Base-by-base conservation (phyloP, 2,797 vertebrate species). In the Linurgus olivaceus region DNA sequence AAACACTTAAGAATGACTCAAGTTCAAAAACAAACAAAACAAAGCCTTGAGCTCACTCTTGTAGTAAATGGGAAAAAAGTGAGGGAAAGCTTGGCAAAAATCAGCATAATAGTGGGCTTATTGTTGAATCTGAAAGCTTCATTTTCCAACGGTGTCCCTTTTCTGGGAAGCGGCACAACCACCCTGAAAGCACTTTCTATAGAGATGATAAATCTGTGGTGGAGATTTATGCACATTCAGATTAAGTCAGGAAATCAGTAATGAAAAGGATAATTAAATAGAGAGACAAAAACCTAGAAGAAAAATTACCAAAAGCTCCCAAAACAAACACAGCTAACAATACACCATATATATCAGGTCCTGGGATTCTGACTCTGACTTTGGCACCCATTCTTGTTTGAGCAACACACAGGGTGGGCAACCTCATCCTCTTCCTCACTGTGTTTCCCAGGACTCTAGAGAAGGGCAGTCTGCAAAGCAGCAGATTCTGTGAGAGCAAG, bases 51-150 rank as follows among this genome's bases (percentile, higher is more conserved):
- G 86, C 83, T 94, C 70, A 8, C 79, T 91, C 82, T 88, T 91
- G 61, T 84, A 92, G 73, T 80, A 96, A 96, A 90, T 93, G 85
- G 66, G 65, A 81, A 94, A 92, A 92, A 94, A 81, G 76, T 81
- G 92, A 95, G 79, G 70, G 86, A 95, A 95, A 83, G 94, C 90
- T 91, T 91, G 93, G 88, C 79, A 95, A 86, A 96, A 96, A 96
- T 96, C 95, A 96, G 95, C 94, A 95, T 96, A 93, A 96, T 95
- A 96, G 94, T 92, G 92, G 95, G 82, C 86, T 96, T 93, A 96
- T 95, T 96, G 93, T 96, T 93, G 62, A 59, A 93, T 90, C 61
- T 95, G 93, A 96, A 96, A 96, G 96, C 96, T 95, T 90, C 75
- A 54, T 91, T 96, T 95, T 95, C 93, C 79, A 95, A 77, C 6